Evolutionary conservation across 2,797 vertebrate genomes (phyloP), one percentile per base, ranked within the genome.

Genomic region (Scolopax bukidnonensis): DNA sequence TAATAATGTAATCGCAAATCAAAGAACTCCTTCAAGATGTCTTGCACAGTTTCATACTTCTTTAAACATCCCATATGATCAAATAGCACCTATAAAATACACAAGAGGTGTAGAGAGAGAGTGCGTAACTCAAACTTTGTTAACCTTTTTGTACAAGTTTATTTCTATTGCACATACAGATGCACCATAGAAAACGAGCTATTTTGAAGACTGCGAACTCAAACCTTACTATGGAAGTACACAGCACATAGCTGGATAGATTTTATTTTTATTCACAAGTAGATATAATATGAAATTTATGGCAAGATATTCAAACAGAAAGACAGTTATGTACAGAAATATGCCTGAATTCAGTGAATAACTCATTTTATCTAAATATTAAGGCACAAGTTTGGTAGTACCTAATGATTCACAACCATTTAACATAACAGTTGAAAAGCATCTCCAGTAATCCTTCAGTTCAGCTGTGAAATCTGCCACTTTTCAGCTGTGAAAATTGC

Each of bases 61-160:
- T 99, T 99, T 75, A 99, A 81, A 97, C 99, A 99, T 40, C 99
- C 99, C 99, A 99, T 99, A 97, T 99, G 99, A 97, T 99, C 99
- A 97, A 99, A 99, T 38, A 99, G 98, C 97, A 99, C 99, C 99
- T 99, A 75, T 6, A 85, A 71, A 92, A 96, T 64, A 91, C 28
- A 87, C 21, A 56, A 93, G 1, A 65, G 47, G 12, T 48, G 23
- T 24, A 48, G 51, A 94, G 60, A 43, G 24, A 82, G 54, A 54
- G 5, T 75, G 65, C 4, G 1, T 23, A 50, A 63, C 24, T 89
- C 67, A 17, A 51, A 41, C 40, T 81, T 56, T 8, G 43, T 38
- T 84, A 79, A 60, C 30, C 8, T 64, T 40, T 25, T n/a, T 20
- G 32, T n/a, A 45, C 4, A 4, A 16, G 33, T 15, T 61, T 53